Evolutionary conservation across 2,797 vertebrate species (phyloP).

Genomic region (Gadopsis marmoratus): DNA sequence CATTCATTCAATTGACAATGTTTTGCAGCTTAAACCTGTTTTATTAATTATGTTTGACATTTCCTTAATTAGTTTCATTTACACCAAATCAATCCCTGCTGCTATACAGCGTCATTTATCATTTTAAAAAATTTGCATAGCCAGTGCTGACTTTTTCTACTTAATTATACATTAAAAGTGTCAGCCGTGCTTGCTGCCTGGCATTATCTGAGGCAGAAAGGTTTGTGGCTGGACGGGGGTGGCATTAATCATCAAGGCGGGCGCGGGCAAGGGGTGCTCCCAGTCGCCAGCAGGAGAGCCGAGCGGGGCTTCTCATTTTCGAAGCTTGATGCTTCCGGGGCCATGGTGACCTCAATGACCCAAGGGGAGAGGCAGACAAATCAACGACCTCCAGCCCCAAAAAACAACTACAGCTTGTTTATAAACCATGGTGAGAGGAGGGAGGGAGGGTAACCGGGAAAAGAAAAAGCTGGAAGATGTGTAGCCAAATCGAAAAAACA

Average conservation of each 20-base stretch:
- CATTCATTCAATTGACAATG: slow-evolving; percentile 99
- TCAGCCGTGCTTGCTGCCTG: slow-evolving; percentile 99
- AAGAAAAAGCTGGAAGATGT: slow-evolving; percentile 43
- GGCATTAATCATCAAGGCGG: slow-evolving; percentile 98
- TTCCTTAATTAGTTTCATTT: slow-evolving; percentile 98
- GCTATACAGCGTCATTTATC: slow-evolving; percentile 99
- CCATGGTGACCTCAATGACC: slow-evolving; percentile 91
- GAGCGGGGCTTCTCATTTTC: slow-evolving; percentile 92
- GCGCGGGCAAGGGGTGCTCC: slow-evolving; percentile 92
- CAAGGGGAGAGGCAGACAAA: slow-evolving; percentile 91
- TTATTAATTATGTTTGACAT: slow-evolving; percentile 97
- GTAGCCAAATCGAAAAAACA: slow-evolving; percentile 42
- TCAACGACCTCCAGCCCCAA: slow-evolving; percentile 92
- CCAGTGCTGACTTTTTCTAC: slow-evolving; percentile 99
- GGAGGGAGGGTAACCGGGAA: slow-evolving; percentile 13
- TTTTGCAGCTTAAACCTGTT: slow-evolving; percentile 96
- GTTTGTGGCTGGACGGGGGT: slow-evolving; percentile 99
- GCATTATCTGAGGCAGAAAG: slow-evolving; percentile 99
- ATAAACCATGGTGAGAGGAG: slow-evolving; percentile 70
- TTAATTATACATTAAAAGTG: slow-evolving; percentile 99
- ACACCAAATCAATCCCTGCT: slow-evolving; percentile 99
- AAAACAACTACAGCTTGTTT: slow-evolving; percentile 82
- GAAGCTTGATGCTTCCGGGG: slow-evolving; percentile 91
- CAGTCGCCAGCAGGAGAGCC: slow-evolving; percentile 89
- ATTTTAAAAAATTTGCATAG: slow-evolving; percentile 99